phyloP scores from a whole-genome alignment of 2,113 vertebrate genomes.

The Tetrao urogallus region DNA sequence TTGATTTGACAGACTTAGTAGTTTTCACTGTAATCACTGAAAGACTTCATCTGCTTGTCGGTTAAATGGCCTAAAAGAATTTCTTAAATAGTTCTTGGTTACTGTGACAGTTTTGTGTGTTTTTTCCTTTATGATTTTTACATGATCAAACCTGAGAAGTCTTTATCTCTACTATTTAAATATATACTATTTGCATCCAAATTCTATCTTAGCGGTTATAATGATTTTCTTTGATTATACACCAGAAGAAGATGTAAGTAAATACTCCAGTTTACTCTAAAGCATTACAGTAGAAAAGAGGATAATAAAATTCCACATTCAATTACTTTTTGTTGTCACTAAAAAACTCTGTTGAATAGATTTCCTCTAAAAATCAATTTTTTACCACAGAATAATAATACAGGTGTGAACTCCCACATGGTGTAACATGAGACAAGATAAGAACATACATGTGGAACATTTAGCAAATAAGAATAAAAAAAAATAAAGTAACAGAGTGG shows the following conservation, averaged over 20 bases:
- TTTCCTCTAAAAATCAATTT: slow-evolving; percentile 44
- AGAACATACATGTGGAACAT: slow-evolving; percentile 39
- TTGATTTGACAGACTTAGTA: slow-evolving; percentile 38
- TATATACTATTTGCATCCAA: neutral
- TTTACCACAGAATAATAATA: slow-evolving; percentile 40
- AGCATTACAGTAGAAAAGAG: slow-evolving; percentile 36
- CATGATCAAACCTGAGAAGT: neutral
- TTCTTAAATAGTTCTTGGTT: slow-evolving; percentile 54
- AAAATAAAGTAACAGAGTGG: neutral
- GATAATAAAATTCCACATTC: slow-evolving; percentile 6
- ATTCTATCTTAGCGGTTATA: slow-evolving; percentile 3
- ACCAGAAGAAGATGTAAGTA: neutral
- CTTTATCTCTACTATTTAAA: neutral
- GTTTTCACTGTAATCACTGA: slow-evolving; percentile 41
- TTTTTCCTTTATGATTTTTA: neutral
- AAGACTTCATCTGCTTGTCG: slow-evolving; percentile 42
- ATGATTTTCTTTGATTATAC: neutral
- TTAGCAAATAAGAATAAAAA: slow-evolving; percentile 18
- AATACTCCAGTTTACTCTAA: slow-evolving; percentile 30
- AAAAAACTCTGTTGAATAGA: neutral
- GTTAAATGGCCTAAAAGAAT: slow-evolving; percentile 54
- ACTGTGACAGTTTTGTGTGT: neutral
- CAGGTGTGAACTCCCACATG: slow-evolving; percentile 3
- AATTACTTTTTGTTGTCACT: neutral
- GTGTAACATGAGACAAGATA: slow-evolving; percentile 48